A percentile compares a stretch with the other conserved stretches of the same genome.
Evolutionary conservation across 1,140 invertebrate species (phyloP).

Genomic region (Drosophila truncata): DNA sequence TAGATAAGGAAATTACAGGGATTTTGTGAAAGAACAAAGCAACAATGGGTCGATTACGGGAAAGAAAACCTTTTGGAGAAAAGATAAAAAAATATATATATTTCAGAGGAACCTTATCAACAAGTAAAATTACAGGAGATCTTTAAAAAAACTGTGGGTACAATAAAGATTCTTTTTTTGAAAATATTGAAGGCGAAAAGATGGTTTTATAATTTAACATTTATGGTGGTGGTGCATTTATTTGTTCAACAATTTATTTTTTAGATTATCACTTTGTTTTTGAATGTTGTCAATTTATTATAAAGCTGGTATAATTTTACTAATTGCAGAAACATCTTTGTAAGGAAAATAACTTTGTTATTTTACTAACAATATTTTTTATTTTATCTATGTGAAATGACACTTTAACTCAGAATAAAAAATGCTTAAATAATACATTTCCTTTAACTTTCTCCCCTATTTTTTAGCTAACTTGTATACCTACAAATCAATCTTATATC

Average conservation of each 20-base stretch:
- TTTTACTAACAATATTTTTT: not conserved
- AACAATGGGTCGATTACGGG: slow-evolving; percentile 7
- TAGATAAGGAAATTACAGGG: slow-evolving; percentile 28
- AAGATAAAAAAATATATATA: not conserved
- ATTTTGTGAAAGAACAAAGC: slow-evolving; percentile 11
- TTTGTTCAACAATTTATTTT: no score
- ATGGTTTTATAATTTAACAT: not conserved
- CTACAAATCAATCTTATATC: not conserved
- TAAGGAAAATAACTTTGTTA: not conserved
- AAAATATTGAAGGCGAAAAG: not conserved
- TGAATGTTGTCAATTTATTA: no score
- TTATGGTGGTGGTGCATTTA: no score
- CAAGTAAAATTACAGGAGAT: not conserved
- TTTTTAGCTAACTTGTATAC: not conserved
- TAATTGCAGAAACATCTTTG: not conserved
- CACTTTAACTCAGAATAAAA: no score
- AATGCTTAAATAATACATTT: not conserved
- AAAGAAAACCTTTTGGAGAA: not conserved
- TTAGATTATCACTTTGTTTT: no score
- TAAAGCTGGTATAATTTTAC: no score
- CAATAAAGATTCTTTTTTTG: not conserved
- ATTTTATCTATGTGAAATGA: not conserved
- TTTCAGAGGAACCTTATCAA: not conserved
- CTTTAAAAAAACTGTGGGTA: not conserved
- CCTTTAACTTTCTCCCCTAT: not conserved